phyloP scores from a whole-genome alignment of 2,797 vertebrate species.

The Linurgus olivaceus region DNA sequence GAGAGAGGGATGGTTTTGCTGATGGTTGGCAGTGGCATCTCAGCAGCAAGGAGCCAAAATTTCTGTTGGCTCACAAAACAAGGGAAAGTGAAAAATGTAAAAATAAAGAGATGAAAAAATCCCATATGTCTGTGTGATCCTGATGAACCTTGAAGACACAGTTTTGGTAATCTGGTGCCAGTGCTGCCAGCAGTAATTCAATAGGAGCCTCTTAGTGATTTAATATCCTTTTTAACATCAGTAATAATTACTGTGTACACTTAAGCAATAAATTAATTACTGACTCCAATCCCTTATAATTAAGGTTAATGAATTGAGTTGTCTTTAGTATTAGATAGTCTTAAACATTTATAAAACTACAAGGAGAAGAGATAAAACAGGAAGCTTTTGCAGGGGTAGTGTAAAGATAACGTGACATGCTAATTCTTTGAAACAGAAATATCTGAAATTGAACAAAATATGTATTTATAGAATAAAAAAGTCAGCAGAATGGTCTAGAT shows the following conservation, averaged over 20 bases:
- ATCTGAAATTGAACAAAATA: neutral
- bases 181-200: neutral
- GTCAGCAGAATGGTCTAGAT: neutral
- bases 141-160: conserved; percentile 4
- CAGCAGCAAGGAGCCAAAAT: neutral
- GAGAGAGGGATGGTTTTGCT: neutral
- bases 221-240: conserved; percentile 40
- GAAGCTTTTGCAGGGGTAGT: neutral
- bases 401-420: neutral
- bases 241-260: conserved; percentile 23
- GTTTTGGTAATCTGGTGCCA: conserved; percentile 1
- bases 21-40: neutral
- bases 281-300: conserved; percentile 40
- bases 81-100: neutral
- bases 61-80: neutral
- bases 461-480: neutral
- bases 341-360: conserved; percentile 26
- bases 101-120: neutral
- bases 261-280: conserved; percentile 48
- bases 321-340: conserved; percentile 1
- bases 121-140: neutral
- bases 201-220: neutral
- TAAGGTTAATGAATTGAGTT: conserved; percentile 37
- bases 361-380: neutral
- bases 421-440: neutral